Evolutionary conservation across 2,888 invertebrate species (phyloP).

Genomic region (Caenorhabditis japonica): DNA sequence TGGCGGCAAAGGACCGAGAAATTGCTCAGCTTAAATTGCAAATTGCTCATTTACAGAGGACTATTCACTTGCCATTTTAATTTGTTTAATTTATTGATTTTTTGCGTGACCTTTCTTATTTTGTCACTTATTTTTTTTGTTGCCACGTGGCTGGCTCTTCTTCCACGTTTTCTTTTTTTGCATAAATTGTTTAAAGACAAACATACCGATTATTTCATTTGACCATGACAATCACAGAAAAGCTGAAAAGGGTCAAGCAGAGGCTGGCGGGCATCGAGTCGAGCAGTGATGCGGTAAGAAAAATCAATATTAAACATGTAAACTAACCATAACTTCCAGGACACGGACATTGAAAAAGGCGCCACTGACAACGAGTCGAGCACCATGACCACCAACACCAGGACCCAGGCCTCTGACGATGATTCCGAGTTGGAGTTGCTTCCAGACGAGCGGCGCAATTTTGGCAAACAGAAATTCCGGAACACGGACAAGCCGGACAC

Average conservation of each 20-base stretch:
- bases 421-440: constrained; percentile 30
- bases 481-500: constrained; percentile 58
- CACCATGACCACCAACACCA: constrained; percentile 1
- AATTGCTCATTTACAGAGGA: constrained; percentile 41
- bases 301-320: background rate
- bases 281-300: constrained; percentile 14
- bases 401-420: constrained; percentile 11
- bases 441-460: constrained; percentile 39
- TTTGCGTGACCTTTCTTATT: background rate
- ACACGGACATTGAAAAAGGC: background rate
- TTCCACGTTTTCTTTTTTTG: too few species aligned
- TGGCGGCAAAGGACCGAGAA: constrained; percentile 70
- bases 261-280: constrained; percentile 11
- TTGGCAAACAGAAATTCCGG: constrained; percentile 47
- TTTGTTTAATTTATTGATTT: background rate
- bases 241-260: constrained; percentile 35
- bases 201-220: background rate
- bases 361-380: constrained; percentile 20
- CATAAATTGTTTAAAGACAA: too few species aligned
- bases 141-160: constrained; percentile 4
- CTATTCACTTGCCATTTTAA: constrained; percentile 17
- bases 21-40: constrained; percentile 56
- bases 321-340: constrained; percentile 1
- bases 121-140: background rate
- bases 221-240: constrained; percentile 21